phyloP scores from a whole-genome alignment of 2,797 vertebrate species.

The Tangara arthus region DNA sequence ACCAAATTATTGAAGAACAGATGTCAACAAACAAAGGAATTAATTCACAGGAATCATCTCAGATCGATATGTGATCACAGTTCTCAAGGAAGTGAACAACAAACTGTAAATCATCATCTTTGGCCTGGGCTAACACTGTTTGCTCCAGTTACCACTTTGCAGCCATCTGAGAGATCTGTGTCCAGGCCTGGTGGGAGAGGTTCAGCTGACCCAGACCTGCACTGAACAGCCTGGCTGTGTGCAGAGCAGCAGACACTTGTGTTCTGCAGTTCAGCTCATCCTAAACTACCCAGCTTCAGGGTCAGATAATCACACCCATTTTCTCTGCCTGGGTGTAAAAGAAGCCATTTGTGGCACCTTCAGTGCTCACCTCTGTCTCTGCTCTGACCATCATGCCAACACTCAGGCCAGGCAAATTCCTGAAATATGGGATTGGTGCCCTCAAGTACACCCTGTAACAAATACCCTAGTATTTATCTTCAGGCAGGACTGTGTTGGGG shows the following conservation, averaged over 20 bases:
- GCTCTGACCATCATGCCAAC: background rate
- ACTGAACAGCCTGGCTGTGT: background rate
- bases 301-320: background rate
- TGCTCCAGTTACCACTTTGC: background rate
- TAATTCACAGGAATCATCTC: accelerated
- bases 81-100: background rate
- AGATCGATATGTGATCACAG: background rate
- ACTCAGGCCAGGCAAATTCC: background rate
- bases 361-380: background rate
- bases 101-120: background rate
- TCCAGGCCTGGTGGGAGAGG: background rate
- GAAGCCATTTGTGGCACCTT: background rate
- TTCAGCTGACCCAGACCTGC: background rate
- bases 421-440: accelerated
- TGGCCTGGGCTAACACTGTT: background rate
- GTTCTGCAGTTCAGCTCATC: background rate
- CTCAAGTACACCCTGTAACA: background rate
- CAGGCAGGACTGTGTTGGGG: background rate
- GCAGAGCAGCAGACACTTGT: background rate
- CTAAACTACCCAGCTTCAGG: background rate
- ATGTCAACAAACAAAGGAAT: background rate
- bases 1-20: background rate
- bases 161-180: background rate
- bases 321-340: background rate
- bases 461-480: background rate